These are phyloP conservation scores for Pararge aegeria DNA, from an alignment of 1,140 invertebrate species.

Conservation along the genomic window DNA sequence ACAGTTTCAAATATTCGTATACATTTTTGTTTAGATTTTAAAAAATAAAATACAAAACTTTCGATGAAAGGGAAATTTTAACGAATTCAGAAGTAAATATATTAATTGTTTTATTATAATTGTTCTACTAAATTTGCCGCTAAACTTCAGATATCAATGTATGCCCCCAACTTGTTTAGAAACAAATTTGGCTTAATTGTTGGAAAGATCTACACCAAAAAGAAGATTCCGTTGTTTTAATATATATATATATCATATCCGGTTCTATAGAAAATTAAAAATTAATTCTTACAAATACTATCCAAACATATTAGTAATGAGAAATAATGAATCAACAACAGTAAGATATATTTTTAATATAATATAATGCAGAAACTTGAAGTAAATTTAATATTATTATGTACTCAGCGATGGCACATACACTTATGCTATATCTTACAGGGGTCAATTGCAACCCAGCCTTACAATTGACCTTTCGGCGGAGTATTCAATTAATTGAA, in stretches of 20 bases:
- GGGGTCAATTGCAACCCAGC: conserved; percentile 65
- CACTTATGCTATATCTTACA: not conserved
- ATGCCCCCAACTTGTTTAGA: too few species aligned
- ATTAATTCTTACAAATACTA: too few species aligned
- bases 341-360: not conserved
- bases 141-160: too few species aligned
- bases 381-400: not conserved
- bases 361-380: not conserved
- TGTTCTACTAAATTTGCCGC: too few species aligned
- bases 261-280: too few species aligned
- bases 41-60: not conserved
- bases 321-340: not conserved
- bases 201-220: too few species aligned
- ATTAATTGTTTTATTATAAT: too few species aligned
- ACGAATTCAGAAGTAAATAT: too few species aligned
- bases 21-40: not conserved
- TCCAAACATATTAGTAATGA: too few species aligned
- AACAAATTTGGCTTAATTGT: too few species aligned
- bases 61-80: not conserved
- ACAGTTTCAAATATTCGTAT: not conserved
- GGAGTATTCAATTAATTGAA: not conserved
- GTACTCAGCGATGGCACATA: not conserved
- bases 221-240: too few species aligned
- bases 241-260: too few species aligned
- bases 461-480: conserved; percentile 50